Conservation (phyloP, 2,113 vertebrate genomes). For the Esox niger region DNA sequence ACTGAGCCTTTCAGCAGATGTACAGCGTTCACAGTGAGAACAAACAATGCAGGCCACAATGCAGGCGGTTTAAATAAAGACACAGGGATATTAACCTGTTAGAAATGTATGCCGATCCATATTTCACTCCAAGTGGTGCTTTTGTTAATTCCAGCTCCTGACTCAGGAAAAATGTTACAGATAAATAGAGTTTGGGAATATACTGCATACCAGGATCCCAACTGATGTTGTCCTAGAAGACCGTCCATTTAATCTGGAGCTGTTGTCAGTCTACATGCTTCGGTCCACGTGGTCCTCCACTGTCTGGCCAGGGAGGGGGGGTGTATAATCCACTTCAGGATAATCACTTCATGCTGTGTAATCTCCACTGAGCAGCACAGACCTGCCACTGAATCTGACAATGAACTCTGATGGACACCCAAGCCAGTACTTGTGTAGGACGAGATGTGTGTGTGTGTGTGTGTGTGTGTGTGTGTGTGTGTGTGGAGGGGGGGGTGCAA, state of each 20-base stretch:
- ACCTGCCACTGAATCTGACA: slow-evolving; percentile 12
- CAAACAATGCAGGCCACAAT: not conserved
- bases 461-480: no score
- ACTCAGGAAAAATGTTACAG: no score
- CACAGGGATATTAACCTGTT: no score
- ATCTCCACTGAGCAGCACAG: slow-evolving; percentile 10
- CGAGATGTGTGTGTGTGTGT: not conserved
- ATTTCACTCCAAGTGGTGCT: no score
- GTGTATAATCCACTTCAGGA: slow-evolving; percentile 21
- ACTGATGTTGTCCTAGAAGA: not conserved
- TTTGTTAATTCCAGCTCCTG: no score
- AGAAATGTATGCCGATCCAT: no score
- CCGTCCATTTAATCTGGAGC: not conserved
- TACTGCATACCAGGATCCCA: not conserved
- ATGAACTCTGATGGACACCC: slow-evolving; percentile 12
- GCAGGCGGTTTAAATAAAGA: no score
- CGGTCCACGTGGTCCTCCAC: slow-evolving; percentile 7
- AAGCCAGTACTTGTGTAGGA: not conserved
- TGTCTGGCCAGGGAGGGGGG: slow-evolving; percentile 7
- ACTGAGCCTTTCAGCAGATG: not conserved
- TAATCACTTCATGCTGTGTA: slow-evolving; percentile 16
- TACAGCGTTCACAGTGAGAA: not conserved
- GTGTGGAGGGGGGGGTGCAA: not conserved
- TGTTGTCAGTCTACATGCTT: not conserved
- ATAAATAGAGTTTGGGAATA: not conserved